Percentiles rank a stretch among this genome's conserved stretches.
Evolutionary conservation across 1,140 invertebrate species (phyloP).

Genomic region (Caenorhabditis brenneri): DNA sequence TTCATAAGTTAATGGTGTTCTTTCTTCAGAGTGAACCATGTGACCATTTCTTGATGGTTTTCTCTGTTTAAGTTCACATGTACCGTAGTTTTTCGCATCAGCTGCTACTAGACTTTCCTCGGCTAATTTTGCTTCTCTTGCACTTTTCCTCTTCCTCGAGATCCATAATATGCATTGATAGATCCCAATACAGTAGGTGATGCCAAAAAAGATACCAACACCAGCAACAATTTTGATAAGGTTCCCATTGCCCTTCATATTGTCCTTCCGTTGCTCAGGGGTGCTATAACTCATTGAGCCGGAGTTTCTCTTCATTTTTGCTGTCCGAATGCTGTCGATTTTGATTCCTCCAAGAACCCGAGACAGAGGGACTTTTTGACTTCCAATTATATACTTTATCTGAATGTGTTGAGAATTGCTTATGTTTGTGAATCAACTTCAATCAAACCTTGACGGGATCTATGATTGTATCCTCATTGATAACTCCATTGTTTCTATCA

Average conservation of each 20-base stretch:
- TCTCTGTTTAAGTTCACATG: neutral
- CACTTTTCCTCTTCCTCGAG: neutral
- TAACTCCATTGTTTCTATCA: neutral
- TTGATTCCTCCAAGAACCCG: constrained; percentile 67
- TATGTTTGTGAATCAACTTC: no score
- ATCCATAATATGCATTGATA: constrained; percentile 40
- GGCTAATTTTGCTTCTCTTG: constrained; percentile 10
- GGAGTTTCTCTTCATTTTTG: constrained; percentile 40
- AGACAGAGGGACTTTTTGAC: constrained; percentile 64
- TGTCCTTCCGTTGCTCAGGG: neutral
- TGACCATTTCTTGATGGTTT: constrained; percentile 46
- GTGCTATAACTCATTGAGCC: neutral
- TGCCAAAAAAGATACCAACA: constrained; percentile 46
- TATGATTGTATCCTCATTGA: constrained; percentile 40
- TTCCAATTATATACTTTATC: constrained; percentile 65
- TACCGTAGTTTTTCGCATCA: constrained; percentile 41
- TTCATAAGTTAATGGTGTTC: constrained; percentile 7
- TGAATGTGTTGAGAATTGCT: neutral
- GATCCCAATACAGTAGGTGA: constrained; percentile 48
- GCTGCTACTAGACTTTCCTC: neutral
- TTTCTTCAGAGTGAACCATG: neutral
- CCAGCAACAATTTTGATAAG: constrained; percentile 18
- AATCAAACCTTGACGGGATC: constrained; percentile 49
- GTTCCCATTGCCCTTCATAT: constrained; percentile 39
- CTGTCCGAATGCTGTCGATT: constrained; percentile 57